Conservation (phyloP, 2,888 invertebrate genomes). For the Hesperia comma region DNA sequence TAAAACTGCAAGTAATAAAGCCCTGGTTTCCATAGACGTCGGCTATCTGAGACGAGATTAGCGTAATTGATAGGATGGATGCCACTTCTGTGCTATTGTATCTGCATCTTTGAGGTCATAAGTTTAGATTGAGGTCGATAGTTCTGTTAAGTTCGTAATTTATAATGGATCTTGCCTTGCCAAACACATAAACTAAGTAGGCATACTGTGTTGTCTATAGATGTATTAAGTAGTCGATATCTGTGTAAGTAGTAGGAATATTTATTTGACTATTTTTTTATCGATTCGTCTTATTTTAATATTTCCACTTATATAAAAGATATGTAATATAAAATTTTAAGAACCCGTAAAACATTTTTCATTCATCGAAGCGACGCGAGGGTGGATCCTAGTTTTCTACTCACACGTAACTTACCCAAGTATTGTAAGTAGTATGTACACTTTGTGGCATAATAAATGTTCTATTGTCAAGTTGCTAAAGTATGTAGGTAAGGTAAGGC, state of each 20-base stretch:
- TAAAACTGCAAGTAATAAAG: conserved; percentile 48
- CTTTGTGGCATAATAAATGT: conserved; percentile 14
- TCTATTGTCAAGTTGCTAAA: background rate
- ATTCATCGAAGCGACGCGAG: too few relatives aligned
- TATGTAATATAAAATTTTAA: too few relatives aligned
- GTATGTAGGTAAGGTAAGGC: conserved; percentile 6
- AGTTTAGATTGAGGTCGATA: conserved; percentile 16
- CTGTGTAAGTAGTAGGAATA: too few relatives aligned
- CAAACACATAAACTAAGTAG: background rate
- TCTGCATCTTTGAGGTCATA: conserved; percentile 24
- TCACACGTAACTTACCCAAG: background rate
- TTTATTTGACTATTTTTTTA: too few relatives aligned
- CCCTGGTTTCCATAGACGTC: conserved; percentile 55
- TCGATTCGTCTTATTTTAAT: too few relatives aligned
- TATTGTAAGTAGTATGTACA: background rate
- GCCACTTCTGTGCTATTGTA: conserved; percentile 27
- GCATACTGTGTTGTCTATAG: too few relatives aligned
- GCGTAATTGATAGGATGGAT: conserved; percentile 22
- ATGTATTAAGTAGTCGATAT: too few relatives aligned
- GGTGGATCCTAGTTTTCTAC: too few relatives aligned
- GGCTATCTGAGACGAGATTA: conserved; percentile 27
- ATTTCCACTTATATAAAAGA: too few relatives aligned
- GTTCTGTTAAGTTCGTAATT: background rate
- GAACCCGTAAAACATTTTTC: too few relatives aligned
- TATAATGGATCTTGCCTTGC: background rate